Percentiles rank a stretch among this genome's conserved stretches.
These are phyloP conservation scores for Agriopis aurantiaria DNA, from an alignment of 2,888 invertebrate species.

Conservation along the genomic window DNA sequence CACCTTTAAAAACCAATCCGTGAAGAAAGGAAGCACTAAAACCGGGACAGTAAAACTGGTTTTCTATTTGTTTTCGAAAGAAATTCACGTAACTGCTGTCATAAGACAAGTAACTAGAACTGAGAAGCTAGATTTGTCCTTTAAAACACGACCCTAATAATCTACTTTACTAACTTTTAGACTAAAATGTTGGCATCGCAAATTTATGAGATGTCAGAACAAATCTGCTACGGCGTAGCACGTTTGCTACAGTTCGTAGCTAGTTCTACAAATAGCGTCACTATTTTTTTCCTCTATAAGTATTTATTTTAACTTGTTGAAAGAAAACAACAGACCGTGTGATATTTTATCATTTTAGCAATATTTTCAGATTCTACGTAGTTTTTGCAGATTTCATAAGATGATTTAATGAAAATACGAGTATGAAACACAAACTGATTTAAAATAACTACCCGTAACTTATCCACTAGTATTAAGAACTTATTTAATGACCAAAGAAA, in stretches of 20 bases:
- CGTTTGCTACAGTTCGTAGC: conserved; percentile 10
- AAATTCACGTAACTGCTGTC: not conserved
- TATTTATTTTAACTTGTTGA: too few species aligned
- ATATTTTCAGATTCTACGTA: too few species aligned
- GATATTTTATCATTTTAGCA: too few species aligned
- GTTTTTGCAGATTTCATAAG: too few species aligned
- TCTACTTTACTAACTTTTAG: not conserved
- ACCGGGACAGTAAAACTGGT: conserved; percentile 13
- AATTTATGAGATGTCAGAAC: not conserved
- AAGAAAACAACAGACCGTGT: too few species aligned
- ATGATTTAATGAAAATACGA: too few species aligned
- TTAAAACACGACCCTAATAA: not conserved
- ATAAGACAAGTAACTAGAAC: not conserved
- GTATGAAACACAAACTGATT: too few species aligned
- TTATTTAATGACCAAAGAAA: not conserved
- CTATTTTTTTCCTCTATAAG: not conserved
- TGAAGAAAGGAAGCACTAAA: conserved; percentile 26
- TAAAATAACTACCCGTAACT: not conserved
- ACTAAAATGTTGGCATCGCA: not conserved
- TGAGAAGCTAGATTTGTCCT: not conserved
- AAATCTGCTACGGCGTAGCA: conserved; percentile 30
- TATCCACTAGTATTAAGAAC: not conserved
- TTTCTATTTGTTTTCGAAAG: conserved; percentile 9
- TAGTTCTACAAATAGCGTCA: conserved; percentile 2
- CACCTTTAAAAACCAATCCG: conserved; percentile 28